Conservation (phyloP, 2,888 invertebrate species). For the Apodemia duryi region DNA sequence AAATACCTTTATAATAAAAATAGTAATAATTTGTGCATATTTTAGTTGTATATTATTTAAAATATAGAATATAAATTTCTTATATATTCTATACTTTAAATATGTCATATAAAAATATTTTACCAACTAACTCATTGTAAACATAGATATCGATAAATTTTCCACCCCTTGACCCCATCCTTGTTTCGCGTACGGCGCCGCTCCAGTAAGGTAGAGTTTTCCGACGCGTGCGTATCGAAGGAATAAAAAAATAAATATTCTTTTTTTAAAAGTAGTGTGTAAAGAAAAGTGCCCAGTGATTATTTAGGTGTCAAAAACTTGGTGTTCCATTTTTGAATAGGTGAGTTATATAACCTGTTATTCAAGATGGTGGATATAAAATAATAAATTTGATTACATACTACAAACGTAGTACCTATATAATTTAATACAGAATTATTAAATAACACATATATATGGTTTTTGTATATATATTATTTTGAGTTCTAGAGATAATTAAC, state of each 20-base stretch:
- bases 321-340: neutral
- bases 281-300: slow-evolving; percentile 6
- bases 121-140: neutral
- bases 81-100: too few relatives aligned
- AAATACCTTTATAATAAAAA: too few relatives aligned
- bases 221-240: slow-evolving; percentile 19
- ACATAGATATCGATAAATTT: slow-evolving; percentile 14
- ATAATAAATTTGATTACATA: neutral
- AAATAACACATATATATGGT: too few relatives aligned
- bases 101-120: too few relatives aligned
- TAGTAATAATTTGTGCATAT: too few relatives aligned
- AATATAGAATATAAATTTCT: too few relatives aligned
- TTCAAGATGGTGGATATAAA: slow-evolving; percentile 10
- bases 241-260: slow-evolving; percentile 10
- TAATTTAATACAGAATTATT: neutral
- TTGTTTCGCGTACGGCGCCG: slow-evolving; percentile 16
- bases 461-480: too few relatives aligned
- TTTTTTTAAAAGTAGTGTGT: slow-evolving; percentile 8
- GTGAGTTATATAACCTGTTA: slow-evolving; percentile 10
- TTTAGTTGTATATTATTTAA: too few relatives aligned
- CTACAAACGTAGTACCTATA: neutral
- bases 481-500: too few relatives aligned
- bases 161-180: slow-evolving; percentile 10
- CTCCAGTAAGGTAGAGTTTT: slow-evolving; percentile 17
- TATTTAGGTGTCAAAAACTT: neutral